Evolutionary conservation across 2,113 vertebrate genomes (phyloP).

Genomic region (Rhinichthys klamathensis): DNA sequence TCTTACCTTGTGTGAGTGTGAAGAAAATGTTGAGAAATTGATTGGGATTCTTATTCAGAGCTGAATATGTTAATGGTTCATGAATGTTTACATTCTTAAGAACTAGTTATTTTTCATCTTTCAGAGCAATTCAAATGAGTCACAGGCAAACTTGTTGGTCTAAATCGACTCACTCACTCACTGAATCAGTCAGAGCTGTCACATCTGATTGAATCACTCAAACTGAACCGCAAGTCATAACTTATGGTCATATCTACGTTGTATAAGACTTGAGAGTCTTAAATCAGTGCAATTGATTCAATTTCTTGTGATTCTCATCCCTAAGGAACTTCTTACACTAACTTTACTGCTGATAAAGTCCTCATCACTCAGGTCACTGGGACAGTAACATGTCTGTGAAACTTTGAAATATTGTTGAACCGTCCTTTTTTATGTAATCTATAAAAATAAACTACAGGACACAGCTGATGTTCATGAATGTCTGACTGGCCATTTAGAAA

Average conservation of each 20-base stretch:
- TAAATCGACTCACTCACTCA: not conserved
- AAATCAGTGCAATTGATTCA: not conserved
- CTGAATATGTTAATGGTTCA: not conserved
- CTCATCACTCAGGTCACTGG: not conserved
- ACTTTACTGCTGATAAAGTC: not conserved
- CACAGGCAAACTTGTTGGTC: not conserved
- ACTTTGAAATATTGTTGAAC: constrained; percentile 1
- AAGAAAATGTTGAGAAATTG: not conserved
- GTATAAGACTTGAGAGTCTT: not conserved
- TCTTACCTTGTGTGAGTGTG: not conserved
- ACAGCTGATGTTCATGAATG: constrained; percentile 4
- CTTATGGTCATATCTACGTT: not conserved
- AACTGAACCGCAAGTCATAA: not conserved
- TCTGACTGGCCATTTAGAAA: constrained; percentile 15
- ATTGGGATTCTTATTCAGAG: constrained; percentile 13
- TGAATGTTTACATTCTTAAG: constrained; percentile 8
- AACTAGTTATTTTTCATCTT: not conserved
- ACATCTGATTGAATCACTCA: not conserved
- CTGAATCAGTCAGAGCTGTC: constrained; percentile 1
- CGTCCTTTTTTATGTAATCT: not conserved
- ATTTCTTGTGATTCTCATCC: not conserved
- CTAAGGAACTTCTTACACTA: not conserved
- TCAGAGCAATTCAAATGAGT: constrained; percentile 10
- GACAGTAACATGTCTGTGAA: not conserved
- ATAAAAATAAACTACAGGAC: not conserved